Base-by-base conservation (phyloP, 2,888 invertebrate species). In the Drosophila suboccidentalis region DNA sequence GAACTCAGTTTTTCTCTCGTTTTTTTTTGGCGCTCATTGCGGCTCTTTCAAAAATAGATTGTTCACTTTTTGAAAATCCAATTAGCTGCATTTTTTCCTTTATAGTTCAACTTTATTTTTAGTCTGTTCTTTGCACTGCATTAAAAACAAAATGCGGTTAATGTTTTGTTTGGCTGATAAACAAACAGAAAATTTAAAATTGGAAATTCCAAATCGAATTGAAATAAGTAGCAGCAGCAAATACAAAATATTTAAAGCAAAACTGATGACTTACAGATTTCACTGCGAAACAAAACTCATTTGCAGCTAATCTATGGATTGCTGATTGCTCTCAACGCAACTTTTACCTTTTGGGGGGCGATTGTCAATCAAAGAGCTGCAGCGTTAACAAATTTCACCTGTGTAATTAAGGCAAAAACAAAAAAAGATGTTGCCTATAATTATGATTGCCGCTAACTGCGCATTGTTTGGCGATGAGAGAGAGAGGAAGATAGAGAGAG, bases 381-480 rank as follows among this genome's bases (percentile, higher is more conserved):
- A 64, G 68, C 68, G 59, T 61, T 64, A 38, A 82, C 22, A 80
- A 80, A 80, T 87, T 87, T 83, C 83, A 79, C 84, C 77, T 49
- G 44, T 47, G 69, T 84, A 83, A 84, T 87, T 81, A 82, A 57
- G 58, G 49, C 22, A 49, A 43, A 34, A 22, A 22, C 0, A 22
- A 49, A 6, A 32, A 61, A 26, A 47, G 13, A 39, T 19, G 57
- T 78, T 83, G 81, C 55, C 83, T 79, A 81, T 84, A 83, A 83
- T 83, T 83, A 83, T 87, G 80, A 78, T 68, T 70, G 79, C 69
- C 58, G 60, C 49, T 68, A 77, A 70, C 69, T 62, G 61, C 58
- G 68, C 60, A 70, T 80, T 75, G 71, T 81, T 47, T 62, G 17
- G 38, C 13, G 26, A 34, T 17, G 10, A 36, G 38, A 39, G 1